phyloP scores from a whole-genome alignment of 1,140 invertebrate species.

The Homalodisca vitripennis region DNA sequence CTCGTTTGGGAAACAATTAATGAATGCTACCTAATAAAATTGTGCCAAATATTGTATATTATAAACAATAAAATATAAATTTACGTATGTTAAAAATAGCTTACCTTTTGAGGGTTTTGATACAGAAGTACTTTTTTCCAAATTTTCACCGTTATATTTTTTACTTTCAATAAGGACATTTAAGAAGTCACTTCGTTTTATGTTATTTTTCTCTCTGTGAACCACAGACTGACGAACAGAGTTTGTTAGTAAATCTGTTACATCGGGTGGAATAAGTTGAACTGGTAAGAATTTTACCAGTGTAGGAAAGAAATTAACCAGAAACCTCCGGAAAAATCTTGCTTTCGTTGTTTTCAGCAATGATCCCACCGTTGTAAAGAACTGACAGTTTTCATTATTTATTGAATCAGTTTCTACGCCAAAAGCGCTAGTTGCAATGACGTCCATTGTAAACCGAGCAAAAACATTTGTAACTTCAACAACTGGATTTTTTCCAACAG shows the following conservation, averaged over 20 bases:
- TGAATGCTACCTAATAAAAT: neutral
- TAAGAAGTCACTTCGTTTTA: neutral
- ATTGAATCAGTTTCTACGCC: constrained; percentile 56
- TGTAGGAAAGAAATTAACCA: neutral
- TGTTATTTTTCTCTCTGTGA: neutral
- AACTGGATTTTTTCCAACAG: neutral
- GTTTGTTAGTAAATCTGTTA: neutral
- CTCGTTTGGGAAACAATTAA: neutral
- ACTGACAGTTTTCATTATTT: constrained; percentile 52
- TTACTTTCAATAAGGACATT: neutral
- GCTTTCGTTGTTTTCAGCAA: constrained; percentile 5
- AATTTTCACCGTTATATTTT: neutral
- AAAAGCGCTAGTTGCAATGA: constrained; percentile 58
- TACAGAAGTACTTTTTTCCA: neutral
- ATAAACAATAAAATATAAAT: neutral
- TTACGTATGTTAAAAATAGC: neutral
- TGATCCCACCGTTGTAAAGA: constrained; percentile 39
- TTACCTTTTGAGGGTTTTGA: no score
- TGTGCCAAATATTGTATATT: neutral
- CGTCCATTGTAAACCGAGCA: constrained; percentile 54
- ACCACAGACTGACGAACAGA: neutral
- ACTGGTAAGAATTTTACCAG: neutral
- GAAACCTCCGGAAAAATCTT: constrained; percentile 4
- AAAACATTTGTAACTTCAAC: constrained; percentile 53
- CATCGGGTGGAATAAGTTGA: neutral